Evolutionary conservation across 2,113 vertebrate species (phyloP).

Genomic region (Xiphophorus maculatus): DNA sequence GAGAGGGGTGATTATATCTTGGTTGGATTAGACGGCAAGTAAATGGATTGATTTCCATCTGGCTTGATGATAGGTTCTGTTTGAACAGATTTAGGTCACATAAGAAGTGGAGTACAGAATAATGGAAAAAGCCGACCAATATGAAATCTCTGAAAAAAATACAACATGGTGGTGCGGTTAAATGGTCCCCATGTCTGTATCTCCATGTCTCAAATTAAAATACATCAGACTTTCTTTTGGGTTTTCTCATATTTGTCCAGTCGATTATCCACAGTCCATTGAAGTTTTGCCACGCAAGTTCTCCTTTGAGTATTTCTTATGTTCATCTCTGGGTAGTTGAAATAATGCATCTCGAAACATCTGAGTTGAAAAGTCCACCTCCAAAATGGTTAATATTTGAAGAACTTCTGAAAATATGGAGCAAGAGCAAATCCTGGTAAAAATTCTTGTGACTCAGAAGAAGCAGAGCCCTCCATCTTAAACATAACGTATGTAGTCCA

Average conservation of each 20-base stretch:
- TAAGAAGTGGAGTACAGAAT: slow-evolving; percentile 10
- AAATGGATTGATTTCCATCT: slow-evolving; percentile 16
- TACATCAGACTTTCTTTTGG: background rate
- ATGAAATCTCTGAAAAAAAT: background rate
- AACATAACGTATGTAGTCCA: background rate
- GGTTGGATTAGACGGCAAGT: background rate
- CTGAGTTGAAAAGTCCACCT: background rate
- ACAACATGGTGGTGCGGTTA: background rate
- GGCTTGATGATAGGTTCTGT: background rate
- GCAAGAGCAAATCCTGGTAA: background rate
- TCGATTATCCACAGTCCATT: background rate
- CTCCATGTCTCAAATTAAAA: background rate
- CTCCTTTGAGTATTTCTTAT: background rate
- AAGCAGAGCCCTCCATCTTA: background rate
- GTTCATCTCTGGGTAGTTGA: slow-evolving; percentile 1
- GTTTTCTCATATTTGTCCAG: background rate
- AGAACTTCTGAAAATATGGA: background rate
- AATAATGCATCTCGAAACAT: background rate
- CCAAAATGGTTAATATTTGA: background rate
- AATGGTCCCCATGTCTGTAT: background rate
- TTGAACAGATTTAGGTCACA: slow-evolving; percentile 11
- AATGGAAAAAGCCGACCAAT: slow-evolving; percentile 7
- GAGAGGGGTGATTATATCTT: background rate
- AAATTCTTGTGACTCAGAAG: background rate
- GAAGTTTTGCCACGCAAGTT: background rate